Base-by-base conservation (phyloP, 2,797 vertebrate species). In the Lemur catta region DNA sequence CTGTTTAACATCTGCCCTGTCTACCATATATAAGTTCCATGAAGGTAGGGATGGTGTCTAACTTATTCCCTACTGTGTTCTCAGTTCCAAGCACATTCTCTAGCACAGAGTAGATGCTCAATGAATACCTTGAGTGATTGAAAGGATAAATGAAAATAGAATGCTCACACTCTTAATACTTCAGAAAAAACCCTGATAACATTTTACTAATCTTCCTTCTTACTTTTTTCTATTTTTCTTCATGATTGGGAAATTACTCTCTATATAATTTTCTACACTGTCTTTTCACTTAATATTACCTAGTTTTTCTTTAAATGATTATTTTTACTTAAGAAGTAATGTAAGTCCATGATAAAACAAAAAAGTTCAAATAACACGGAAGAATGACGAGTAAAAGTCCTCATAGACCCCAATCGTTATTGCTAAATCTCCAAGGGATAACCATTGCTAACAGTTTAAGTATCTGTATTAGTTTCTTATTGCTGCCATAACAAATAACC, bases 211-310 rank as follows among this genome's bases (percentile, higher is more conserved):
- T 18, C 1, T 72, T 69, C 52, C 8, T 95, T 50, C 55, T 93
- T 74, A 61, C 18, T 59, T 78, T 84, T 46, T 20, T 75, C 35
- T 50, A 28, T n/a, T 93, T 89, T 86, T 75, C 61, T 33, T 76
- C n/a, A 59, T 75, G 55, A 26, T 72, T 96, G 43, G 57, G 33
- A 89, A 41, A 85, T 84, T 85, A 72, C 13, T 33, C 30, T 35
- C 65, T n/a, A 55, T 24, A 78, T 0, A 75, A 38, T 80, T 85
- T 89, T 84, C n/a, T 94, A 55, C 9, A 33, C 9, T 67, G 7
- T 85, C 33, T 91, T 90, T 88, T 93, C 50, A 75, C 50, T 92
- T 94, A 91, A 35, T 63, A 46, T 61, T 72, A 90, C 2, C 7
- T 75, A 28, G 5, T 41, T 92, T 93, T 80, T n/a, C 17, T 85